Base-by-base conservation (phyloP, 2,113 vertebrate genomes). In the Lethenteron reissneri region DNA sequence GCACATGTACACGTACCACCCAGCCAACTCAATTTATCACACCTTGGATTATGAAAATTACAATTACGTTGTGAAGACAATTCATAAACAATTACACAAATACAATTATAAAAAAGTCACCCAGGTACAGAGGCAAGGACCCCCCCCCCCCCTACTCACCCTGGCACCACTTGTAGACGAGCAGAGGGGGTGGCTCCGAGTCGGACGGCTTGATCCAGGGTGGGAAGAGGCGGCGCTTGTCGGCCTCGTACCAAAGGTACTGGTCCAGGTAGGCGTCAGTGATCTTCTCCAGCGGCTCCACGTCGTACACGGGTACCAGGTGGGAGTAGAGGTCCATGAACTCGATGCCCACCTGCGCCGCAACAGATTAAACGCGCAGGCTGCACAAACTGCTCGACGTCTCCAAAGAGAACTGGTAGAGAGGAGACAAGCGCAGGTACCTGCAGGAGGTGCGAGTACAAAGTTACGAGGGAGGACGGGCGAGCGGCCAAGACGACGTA, bases 311-410 rank as follows among this genome's bases (percentile, higher is more conserved):
- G 0, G 94, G 94, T 57, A 99, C 92, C 71, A 99, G 76, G 72
- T 99, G 94, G 78, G 92, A 97, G 81, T 99, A 99, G 71, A 99
- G 82, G 80, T 99, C 94, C 94, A 99, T 99, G 79, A 99, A 99
- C 77, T 99, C 94, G n/a, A 99, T 97, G 69, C 94, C 94, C 71
- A 99, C 94, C 94, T 99, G 56, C 41, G 41, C 41, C 41, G 41
- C 41, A 5, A 41, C 1, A 41, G 41, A 41, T 41, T 41, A 41
- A 41, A 41, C 4, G 1, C 41, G 6, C 41, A 41, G 41, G 41
- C 5, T 41, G 41, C 41, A 41, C 41, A 41, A 41, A 41, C 41
- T 41, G 41, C 41, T 41, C 41, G 41, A 7, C 41, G 41, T 41
- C 41, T 41, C 41, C 41, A 41, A 41, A 41, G 41, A 41, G 41